A percentile compares a stretch with the other conserved stretches of the same genome.
Evolutionary conservation across 2,888 invertebrate genomes (phyloP).

Genomic region (Acanthosepion lycidas): DNA sequence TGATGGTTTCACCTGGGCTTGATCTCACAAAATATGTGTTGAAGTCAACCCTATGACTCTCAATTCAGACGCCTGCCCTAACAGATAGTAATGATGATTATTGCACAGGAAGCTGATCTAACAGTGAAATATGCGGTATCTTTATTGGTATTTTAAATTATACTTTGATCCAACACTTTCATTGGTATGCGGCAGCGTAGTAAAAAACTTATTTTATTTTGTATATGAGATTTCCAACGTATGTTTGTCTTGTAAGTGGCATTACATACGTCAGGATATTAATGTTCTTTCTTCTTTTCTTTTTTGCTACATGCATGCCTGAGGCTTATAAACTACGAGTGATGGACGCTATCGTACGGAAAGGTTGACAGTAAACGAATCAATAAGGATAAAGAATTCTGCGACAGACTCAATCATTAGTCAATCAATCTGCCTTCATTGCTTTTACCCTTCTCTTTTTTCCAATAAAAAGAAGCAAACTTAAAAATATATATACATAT

Average conservation of each 20-base stretch:
- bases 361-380: not conserved
- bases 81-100: not conserved
- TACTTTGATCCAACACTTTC: not conserved
- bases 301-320: not conserved
- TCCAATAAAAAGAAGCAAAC: no score
- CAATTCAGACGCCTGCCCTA: no score
- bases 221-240: not conserved
- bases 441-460: not conserved
- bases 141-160: not conserved
- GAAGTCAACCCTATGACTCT: no score
- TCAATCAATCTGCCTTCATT: not conserved
- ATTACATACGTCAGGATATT: not conserved
- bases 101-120: not conserved
- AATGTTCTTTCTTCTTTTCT: not conserved
- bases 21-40: no score
- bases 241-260: not conserved
- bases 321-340: not conserved
- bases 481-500: not conserved
- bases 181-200: not conserved
- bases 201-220: not conserved
- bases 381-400: not conserved
- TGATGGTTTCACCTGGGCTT: no score
- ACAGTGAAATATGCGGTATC: not conserved
- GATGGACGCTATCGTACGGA: not conserved
- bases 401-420: not conserved